These are phyloP conservation scores for Sympetrum striolatum DNA, from an alignment of 2,888 invertebrate genomes.

Conservation along the genomic window DNA sequence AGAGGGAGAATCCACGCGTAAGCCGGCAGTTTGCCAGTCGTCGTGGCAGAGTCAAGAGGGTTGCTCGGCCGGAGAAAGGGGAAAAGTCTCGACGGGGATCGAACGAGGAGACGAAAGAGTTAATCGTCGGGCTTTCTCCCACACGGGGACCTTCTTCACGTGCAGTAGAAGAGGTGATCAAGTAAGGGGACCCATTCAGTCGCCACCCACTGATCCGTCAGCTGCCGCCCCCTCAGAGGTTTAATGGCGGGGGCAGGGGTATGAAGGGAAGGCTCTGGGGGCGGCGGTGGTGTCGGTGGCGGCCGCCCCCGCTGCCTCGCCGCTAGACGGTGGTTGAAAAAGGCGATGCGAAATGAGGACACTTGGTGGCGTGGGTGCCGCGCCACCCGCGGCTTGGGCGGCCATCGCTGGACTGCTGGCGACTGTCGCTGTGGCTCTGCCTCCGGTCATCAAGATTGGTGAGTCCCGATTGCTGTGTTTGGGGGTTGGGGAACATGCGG, in stretches of 20 bases:
- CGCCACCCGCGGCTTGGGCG: neutral
- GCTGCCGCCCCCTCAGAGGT: neutral
- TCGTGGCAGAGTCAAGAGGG: conserved; percentile 6
- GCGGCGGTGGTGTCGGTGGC: conserved; percentile 26
- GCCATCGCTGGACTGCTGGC: conserved; percentile 5
- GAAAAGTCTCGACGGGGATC: neutral
- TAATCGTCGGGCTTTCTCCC: neutral
- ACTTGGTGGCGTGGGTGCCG: conserved; percentile 9
- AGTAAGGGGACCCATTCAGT: neutral
- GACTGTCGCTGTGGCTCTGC: conserved; percentile 33
- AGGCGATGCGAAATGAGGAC: conserved; percentile 36
- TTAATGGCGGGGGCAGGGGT: conserved; percentile 36
- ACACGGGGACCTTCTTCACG: neutral
- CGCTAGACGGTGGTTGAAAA: neutral
- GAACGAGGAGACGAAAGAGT: neutral
- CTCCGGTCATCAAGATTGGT: conserved; percentile 47
- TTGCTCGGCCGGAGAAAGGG: neutral
- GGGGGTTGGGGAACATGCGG: neutral
- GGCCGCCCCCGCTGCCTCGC: conserved; percentile 27
- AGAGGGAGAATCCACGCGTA: conserved; percentile 8
- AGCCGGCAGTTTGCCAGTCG: conserved; percentile 40
- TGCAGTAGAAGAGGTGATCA: neutral
- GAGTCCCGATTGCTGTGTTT: neutral
- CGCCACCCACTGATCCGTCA: neutral
- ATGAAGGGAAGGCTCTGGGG: conserved; percentile 29